These are phyloP conservation scores for Parasteatoda lunata DNA, from an alignment of 2,888 invertebrate species.

Conservation along the genomic window DNA sequence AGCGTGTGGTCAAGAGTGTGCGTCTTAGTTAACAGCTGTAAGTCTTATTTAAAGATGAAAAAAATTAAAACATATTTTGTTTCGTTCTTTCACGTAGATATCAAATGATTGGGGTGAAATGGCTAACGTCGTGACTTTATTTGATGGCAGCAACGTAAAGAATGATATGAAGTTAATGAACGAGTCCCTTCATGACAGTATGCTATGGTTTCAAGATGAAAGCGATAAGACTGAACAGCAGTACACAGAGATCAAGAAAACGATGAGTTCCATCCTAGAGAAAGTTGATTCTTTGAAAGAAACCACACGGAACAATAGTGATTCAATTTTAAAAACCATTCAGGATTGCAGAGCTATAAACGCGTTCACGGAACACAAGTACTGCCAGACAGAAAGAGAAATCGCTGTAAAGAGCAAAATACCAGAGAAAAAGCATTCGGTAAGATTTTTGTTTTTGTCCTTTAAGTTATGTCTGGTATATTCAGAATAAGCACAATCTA, in stretches of 20 bases:
- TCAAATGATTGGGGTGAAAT: slow-evolving; percentile 37
- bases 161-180: slow-evolving; percentile 9
- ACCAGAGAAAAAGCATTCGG: not conserved
- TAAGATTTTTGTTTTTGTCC: not conserved
- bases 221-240: slow-evolving; percentile 15
- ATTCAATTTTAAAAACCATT: not conserved
- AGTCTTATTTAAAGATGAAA: too few species aligned
- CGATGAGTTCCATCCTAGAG: slow-evolving; percentile 8
- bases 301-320: slow-evolving; percentile 7
- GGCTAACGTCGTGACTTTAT: slow-evolving; percentile 2
- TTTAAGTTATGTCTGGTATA: not conserved
- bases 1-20: too few species aligned
- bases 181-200: not conserved
- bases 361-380: not conserved
- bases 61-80: not conserved
- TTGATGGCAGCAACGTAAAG: slow-evolving; percentile 1
- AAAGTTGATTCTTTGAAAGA: slow-evolving; percentile 2
- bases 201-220: slow-evolving; percentile 10
- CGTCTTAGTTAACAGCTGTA: too few species aligned
- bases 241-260: not conserved
- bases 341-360: not conserved
- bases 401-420: not conserved
- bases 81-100: slow-evolving; percentile 8
- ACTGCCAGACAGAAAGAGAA: slow-evolving; percentile 22
- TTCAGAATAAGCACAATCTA: not conserved